These are phyloP conservation scores for Erythrocercus mccallii DNA, from an alignment of 2,113 vertebrate species.

Conservation along the genomic window DNA sequence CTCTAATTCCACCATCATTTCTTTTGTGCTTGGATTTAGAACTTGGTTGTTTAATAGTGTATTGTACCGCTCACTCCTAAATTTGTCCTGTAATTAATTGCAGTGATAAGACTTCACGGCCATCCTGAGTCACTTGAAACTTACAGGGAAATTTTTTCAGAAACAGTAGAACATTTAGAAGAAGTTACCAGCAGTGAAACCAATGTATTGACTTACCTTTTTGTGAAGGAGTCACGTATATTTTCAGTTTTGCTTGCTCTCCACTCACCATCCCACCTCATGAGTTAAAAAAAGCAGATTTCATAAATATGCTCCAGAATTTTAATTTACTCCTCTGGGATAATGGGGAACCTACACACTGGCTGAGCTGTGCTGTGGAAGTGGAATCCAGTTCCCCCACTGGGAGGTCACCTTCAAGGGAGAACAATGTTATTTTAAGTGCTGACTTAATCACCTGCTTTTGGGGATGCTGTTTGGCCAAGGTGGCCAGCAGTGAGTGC, in stretches of 20 bases:
- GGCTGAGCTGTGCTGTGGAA: neutral
- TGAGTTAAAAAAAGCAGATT: neutral
- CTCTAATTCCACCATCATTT: neutral
- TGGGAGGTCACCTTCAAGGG: neutral
- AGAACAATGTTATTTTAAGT: neutral
- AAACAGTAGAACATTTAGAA: neutral
- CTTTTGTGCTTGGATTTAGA: neutral
- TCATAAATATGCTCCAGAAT: neutral
- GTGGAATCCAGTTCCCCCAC: neutral
- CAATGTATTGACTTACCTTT: neutral
- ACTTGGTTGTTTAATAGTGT: neutral
- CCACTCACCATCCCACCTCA: neutral
- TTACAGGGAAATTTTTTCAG: neutral
- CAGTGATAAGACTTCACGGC: no score
- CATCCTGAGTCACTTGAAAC: neutral
- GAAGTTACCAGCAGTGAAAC: neutral
- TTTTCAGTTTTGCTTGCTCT: neutral
- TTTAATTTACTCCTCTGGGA: neutral
- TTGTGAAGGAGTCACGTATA: neutral
- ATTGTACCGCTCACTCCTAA: neutral
- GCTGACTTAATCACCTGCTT: neutral
- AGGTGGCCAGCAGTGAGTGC: neutral
- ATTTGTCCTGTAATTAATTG: no score
- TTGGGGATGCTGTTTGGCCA: neutral
- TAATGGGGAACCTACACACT: accelerated